A percentile compares a stretch with the other conserved stretches of the same genome.
Evolutionary conservation across 2,797 vertebrate species (phyloP).

Genomic region (Natrix natrix): DNA sequence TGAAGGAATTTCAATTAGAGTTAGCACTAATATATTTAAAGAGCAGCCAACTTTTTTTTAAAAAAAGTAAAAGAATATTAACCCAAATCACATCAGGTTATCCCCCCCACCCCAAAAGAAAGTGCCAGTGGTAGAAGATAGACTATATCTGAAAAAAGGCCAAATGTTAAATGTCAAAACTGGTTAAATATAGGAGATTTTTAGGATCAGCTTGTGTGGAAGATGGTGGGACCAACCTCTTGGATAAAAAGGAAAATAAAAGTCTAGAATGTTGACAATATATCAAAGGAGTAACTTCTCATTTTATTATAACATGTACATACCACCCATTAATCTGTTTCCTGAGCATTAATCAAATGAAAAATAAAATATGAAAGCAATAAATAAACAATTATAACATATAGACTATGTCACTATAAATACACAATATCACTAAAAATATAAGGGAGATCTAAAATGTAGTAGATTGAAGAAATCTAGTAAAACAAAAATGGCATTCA

Average conservation of each 20-base stretch:
- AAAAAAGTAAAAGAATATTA: not conserved
- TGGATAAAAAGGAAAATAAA: not conserved
- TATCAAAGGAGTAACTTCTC: not conserved
- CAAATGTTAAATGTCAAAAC: conserved; percentile 36
- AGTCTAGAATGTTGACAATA: not conserved
- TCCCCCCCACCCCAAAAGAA: conserved; percentile 33
- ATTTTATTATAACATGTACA: not conserved
- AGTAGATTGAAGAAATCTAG: not conserved
- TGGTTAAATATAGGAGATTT: not conserved
- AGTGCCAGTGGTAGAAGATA: conserved; percentile 44
- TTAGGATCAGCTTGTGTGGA: not conserved
- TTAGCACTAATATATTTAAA: conserved; percentile 64
- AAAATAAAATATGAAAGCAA: not conserved
- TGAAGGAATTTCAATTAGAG: conserved; percentile 77
- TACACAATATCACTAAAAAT: not conserved
- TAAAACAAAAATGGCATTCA: not conserved
- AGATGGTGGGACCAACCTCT: not conserved
- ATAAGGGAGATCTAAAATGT: not conserved
- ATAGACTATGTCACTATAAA: not conserved
- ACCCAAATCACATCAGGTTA: conserved; percentile 50
- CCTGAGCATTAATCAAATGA: not conserved
- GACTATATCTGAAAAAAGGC: conserved; percentile 20
- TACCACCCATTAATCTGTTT: not conserved
- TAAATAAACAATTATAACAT: not conserved
- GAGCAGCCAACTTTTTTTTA: conserved; percentile 54